These are phyloP conservation scores for Carterocephalus palaemon DNA, from an alignment of 2,888 invertebrate species.

Conservation along the genomic window DNA sequence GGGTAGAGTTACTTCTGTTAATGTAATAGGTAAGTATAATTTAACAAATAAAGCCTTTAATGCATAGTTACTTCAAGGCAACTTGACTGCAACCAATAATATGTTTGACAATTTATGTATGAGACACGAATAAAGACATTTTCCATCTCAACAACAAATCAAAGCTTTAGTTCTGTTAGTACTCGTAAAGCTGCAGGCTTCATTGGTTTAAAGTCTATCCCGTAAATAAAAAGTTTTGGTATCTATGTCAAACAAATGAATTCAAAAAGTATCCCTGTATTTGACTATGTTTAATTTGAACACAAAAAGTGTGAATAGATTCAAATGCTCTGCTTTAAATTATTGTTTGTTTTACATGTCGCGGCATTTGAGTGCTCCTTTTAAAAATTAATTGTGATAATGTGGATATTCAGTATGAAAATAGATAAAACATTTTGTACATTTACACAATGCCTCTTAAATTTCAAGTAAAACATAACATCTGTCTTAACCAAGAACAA, in stretches of 20 bases:
- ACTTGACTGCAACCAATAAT: background rate
- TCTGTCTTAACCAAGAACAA: constrained; percentile 1
- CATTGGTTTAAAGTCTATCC: constrained; percentile 22
- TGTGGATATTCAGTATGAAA: constrained; percentile 66
- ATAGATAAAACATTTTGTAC: constrained; percentile 64
- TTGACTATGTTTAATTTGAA: constrained; percentile 76
- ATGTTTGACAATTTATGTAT: too few species aligned
- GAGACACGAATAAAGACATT: too few species aligned
- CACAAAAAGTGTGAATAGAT: constrained; percentile 58
- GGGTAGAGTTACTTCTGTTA: constrained; percentile 11
- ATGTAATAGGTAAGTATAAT: constrained; percentile 1
- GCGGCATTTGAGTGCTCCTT: constrained; percentile 52
- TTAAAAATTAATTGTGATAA: constrained; percentile 51
- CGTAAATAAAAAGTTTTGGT: constrained; percentile 44
- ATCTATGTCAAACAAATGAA: constrained; percentile 55
- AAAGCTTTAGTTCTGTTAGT: constrained; percentile 72
- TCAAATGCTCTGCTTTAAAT: constrained; percentile 47
- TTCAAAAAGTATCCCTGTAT: constrained; percentile 77
- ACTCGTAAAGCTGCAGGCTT: too few species aligned
- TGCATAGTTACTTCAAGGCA: constrained; percentile 2
- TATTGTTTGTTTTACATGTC: constrained; percentile 27
- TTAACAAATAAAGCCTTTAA: constrained; percentile 2
- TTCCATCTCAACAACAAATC: constrained; percentile 71
- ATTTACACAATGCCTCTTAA: constrained; percentile 51
- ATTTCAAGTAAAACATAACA: constrained; percentile 19